Evolutionary conservation across 2,113 vertebrate genomes (phyloP).

Genomic region (Strix aluco): DNA sequence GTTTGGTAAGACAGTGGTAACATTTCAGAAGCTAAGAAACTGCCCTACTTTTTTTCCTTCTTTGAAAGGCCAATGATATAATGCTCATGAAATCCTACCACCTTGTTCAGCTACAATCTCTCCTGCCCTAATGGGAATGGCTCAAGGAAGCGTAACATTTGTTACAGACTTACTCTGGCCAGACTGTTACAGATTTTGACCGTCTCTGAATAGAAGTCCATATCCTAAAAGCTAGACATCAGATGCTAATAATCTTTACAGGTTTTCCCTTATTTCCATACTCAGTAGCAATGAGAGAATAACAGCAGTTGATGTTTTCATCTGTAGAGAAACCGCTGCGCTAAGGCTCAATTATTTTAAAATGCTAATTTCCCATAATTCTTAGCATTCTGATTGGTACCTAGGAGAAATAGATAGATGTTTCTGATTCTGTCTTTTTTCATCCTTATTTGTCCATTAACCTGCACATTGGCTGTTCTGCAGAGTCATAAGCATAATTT

Average conservation of each 20-base stretch:
- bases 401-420: background rate
- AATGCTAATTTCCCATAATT: background rate
- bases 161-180: background rate
- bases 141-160: background rate
- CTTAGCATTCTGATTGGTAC: background rate
- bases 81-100: background rate
- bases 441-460: background rate
- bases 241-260: background rate
- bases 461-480: background rate
- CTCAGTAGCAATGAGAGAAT: background rate
- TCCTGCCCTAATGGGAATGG: background rate
- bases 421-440: background rate
- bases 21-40: background rate
- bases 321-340: background rate
- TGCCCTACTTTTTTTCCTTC: slow-evolving; percentile 2
- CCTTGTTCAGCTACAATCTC: background rate
- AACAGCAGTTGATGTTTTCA: background rate
- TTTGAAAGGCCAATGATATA: slow-evolving; percentile 37
- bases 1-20: slow-evolving; percentile 30
- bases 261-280: background rate
- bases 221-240: background rate
- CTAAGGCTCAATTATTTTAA: background rate
- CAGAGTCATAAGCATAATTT: background rate
- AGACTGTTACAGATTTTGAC: too few relatives aligned
- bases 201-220: background rate